Base-by-base conservation (phyloP, 2,888 invertebrate species). In the Agrochola circellaris region DNA sequence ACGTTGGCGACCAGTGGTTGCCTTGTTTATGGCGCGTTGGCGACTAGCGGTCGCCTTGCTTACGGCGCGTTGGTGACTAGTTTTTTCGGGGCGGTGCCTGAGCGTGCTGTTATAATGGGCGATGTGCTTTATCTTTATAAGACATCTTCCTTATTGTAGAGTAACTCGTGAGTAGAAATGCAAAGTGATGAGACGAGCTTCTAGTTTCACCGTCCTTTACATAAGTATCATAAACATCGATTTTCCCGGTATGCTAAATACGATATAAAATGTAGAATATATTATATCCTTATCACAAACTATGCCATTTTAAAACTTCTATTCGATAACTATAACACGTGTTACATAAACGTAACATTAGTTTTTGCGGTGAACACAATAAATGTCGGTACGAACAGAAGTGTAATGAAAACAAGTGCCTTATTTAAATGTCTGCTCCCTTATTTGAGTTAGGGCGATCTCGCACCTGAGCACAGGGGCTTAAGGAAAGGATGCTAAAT, bases 401-500 rank as follows among this genome's bases (percentile, higher is more conserved):
- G 89, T 91, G 91, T 94, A 93, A 94, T 93, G 94, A 95, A 93
- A 93, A 92, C 92, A 92, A 93, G 93, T 92, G 91, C 92, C 91
- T 93, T 95, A 95, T 95, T 95, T 95, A 95, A 95, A 95, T 94
- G 94, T 94, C 91, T 92, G 90, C 91, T 92, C 86, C 92, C 92
- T 92, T 96, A 93, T 96, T 96, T 95, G 95, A 95, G 95, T 96
- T 95, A 93, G 93, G 93, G 92, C 92, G 93, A 93, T 93, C 93
- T 93, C 93, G 93, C 96, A 96, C 96, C 96, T 96, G 96, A 89
- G 94, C 92, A 86, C 91, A 89, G 92, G 91, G 92, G 95, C 95
- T 95, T 95, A 95, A 93, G 94, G 94, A 94, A 94, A 94, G 95
- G 95, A 94, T 94, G 95, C 93, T 95, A 94, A 96, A 95, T 95